These are phyloP conservation scores for Rotaria sp. DNA, from an alignment of 2,888 invertebrate genomes.

Conservation along the genomic window DNA sequence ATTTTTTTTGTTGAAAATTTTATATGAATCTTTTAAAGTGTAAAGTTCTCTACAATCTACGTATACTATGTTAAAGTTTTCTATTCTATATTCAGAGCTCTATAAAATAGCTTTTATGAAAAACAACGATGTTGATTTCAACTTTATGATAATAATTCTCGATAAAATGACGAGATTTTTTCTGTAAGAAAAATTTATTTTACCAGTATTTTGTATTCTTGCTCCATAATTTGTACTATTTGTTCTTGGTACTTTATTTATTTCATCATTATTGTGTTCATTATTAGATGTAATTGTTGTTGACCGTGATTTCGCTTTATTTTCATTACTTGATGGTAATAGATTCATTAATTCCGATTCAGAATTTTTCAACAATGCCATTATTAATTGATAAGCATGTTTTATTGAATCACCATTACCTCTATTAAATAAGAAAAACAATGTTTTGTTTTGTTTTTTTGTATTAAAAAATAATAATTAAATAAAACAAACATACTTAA, in stretches of 20 bases:
- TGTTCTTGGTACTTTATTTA: background rate
- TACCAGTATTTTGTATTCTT: background rate
- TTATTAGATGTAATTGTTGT: background rate
- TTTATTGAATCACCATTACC: constrained; percentile 20
- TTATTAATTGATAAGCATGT: constrained; percentile 18
- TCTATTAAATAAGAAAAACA: background rate
- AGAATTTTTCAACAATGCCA: background rate
- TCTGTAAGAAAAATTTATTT: background rate
- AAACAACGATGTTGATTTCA: too few relatives aligned
- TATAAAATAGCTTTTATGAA: too few relatives aligned
- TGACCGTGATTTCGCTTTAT: background rate
- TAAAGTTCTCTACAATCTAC: too few relatives aligned
- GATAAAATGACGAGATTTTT: too few relatives aligned
- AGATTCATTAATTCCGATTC: constrained; percentile 7
- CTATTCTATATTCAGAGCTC: too few relatives aligned
- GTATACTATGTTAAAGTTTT: too few relatives aligned
- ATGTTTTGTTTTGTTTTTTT: background rate
- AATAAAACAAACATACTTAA: background rate
- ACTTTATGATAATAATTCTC: too few relatives aligned
- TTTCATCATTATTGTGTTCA: background rate
- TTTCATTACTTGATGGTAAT: background rate
- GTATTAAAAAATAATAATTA: background rate
- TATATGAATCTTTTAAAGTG: too few relatives aligned
- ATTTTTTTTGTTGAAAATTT: too few relatives aligned
- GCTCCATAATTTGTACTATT: background rate